Evolutionary conservation across 2,113 vertebrate species (phyloP).

Genomic region (Patagioenas fasciata): DNA sequence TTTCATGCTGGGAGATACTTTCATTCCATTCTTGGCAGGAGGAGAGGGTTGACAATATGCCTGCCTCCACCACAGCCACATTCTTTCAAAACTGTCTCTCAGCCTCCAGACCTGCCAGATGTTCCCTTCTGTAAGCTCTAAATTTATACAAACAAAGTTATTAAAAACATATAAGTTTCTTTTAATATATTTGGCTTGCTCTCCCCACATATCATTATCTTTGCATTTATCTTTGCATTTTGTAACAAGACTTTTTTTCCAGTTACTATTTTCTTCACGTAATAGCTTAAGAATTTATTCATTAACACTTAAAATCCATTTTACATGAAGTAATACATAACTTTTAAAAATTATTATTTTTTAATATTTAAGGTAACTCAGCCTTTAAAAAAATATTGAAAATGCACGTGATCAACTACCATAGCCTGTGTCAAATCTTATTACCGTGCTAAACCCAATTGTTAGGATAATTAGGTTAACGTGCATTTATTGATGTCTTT

Average conservation of each 20-base stretch:
- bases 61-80: neutral
- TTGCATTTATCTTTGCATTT: neutral
- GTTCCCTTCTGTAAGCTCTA: neutral
- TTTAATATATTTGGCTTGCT: neutral
- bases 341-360: neutral
- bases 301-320: neutral
- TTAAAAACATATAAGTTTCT: neutral
- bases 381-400: neutral
- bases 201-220: neutral
- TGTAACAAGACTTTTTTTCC: neutral
- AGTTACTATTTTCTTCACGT: neutral
- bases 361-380: neutral
- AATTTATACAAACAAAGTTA: neutral
- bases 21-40: neutral
- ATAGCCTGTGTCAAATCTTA: neutral
- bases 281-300: neutral
- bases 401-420: neutral
- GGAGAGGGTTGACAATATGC: neutral
- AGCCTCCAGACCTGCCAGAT: neutral
- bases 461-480: constrained; percentile 18
- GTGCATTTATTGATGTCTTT: neutral
- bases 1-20: neutral
- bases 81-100: neutral
- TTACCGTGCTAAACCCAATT: neutral
- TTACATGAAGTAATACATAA: neutral